These are phyloP conservation scores for Pseudomyrmex dendroicus DNA, from an alignment of 1,140 invertebrate species.

Conservation along the genomic window DNA sequence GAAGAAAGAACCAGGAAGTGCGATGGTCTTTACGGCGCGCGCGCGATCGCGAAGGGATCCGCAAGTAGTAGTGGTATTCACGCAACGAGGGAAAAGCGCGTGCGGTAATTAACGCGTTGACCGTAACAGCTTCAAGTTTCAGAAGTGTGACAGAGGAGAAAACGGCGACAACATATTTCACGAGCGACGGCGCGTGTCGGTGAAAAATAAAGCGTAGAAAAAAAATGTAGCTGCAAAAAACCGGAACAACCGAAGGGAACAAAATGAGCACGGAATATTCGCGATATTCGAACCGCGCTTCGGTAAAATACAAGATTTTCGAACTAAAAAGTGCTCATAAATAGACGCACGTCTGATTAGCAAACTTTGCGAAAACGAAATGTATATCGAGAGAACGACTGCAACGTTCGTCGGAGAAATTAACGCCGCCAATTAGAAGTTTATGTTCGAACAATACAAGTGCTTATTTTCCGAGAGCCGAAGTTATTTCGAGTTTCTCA, in stretches of 20 bases:
- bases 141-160: neutral
- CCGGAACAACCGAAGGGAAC: neutral
- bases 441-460: neutral
- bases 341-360: too few species aligned
- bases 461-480: too few species aligned
- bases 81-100: conserved; percentile 8
- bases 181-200: too few species aligned
- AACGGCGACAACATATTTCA: too few species aligned
- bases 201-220: too few species aligned
- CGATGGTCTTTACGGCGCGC: neutral
- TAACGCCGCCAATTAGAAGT: conserved; percentile 1
- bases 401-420: neutral
- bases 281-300: neutral
- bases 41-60: neutral
- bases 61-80: neutral
- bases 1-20: conserved; percentile 54
- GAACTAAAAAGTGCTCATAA: too few species aligned
- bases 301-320: neutral
- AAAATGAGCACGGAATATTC: neutral
- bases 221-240: too few species aligned
- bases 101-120: conserved; percentile 37
- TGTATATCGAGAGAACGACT: neutral
- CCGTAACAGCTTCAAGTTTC: conserved; percentile 11
- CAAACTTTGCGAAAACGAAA: too few species aligned
- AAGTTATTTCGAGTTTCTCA: neutral